A percentile compares a stretch with the other conserved stretches of the same genome.
phyloP scores from a whole-genome alignment of 2,797 vertebrate genomes.

The Pyrrhura leucotis region DNA sequence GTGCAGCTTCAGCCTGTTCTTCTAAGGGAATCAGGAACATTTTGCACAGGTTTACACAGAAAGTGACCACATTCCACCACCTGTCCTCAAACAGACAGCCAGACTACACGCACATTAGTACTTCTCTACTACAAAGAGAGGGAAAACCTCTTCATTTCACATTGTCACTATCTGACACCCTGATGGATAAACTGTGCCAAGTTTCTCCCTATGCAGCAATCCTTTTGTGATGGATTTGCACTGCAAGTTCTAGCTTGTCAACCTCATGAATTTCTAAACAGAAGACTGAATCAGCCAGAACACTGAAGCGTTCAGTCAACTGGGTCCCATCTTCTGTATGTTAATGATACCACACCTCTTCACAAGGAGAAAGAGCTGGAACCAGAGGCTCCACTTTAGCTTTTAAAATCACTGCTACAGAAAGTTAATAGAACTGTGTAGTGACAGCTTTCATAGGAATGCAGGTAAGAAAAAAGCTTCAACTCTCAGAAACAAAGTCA shows the following conservation, averaged over 20 bases:
- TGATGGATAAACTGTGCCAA: neutral
- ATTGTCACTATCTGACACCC: neutral
- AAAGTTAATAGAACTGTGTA: neutral
- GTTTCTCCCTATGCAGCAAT: neutral
- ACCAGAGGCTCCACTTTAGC: neutral
- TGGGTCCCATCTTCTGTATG: neutral
- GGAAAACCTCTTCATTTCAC: neutral
- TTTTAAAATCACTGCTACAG: neutral
- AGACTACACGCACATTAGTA: neutral
- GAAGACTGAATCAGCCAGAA: neutral
- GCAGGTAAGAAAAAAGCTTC: neutral
- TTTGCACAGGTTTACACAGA: neutral
- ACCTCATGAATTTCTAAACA: neutral
- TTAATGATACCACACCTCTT: neutral
- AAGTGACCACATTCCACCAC: neutral
- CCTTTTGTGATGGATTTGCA: neutral
- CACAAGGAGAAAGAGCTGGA: neutral
- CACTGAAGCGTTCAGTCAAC: neutral
- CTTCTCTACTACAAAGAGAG: neutral
- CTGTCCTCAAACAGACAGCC: neutral
- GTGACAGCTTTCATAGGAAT: neutral
- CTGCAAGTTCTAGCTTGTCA: neutral
- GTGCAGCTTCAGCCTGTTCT: accelerated
- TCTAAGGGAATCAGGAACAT: neutral
- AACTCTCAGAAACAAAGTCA: neutral